Percentiles rank a stretch among this genome's conserved stretches.
Evolutionary conservation across 2,797 vertebrate genomes (phyloP).

Genomic region (Harpagifer antarcticus): DNA sequence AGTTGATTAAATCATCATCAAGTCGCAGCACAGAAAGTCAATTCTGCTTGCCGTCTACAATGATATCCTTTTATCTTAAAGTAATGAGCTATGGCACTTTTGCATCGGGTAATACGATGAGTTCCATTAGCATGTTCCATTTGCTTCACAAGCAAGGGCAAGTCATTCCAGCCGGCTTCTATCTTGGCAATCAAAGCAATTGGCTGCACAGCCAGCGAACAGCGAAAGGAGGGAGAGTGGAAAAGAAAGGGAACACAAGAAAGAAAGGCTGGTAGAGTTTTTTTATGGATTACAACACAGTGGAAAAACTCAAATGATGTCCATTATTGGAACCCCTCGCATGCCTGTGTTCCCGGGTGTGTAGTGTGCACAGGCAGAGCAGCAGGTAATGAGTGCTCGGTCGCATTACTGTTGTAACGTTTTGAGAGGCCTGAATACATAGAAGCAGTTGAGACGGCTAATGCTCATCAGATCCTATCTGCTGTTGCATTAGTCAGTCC

Average conservation of each 20-base stretch:
- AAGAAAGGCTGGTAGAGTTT: constrained; percentile 83
- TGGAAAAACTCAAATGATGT: constrained; percentile 81
- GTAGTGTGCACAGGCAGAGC: constrained; percentile 30
- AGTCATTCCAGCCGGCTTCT: constrained; percentile 95
- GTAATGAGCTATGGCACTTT: constrained; percentile 99
- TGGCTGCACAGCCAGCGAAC: constrained; percentile 92
- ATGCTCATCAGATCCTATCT: constrained; percentile 56
- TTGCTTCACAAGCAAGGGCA: constrained; percentile 99
- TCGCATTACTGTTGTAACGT: constrained; percentile 58
- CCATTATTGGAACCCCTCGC: constrained; percentile 90
- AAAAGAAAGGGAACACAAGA: constrained; percentile 75
- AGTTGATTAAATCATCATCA: constrained; percentile 99
- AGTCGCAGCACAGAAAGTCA: constrained; percentile 98
- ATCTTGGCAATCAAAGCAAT: constrained; percentile 98
- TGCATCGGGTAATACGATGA: constrained; percentile 99
- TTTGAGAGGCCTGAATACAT: constrained; percentile 55
- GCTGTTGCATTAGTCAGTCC: constrained; percentile 43
- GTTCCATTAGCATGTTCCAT: constrained; percentile 99
- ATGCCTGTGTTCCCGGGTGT: constrained; percentile 63
- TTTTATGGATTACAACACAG: constrained; percentile 93
- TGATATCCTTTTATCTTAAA: constrained; percentile 99
- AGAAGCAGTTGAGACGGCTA: constrained; percentile 43
- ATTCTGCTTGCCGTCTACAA: constrained; percentile 99
- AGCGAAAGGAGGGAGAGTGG: constrained; percentile 59
- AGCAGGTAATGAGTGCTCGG: constrained; percentile 61